These are phyloP conservation scores for Schizopygopsis pylzovi DNA, from an alignment of 2,797 vertebrate species.

Conservation along the genomic window DNA sequence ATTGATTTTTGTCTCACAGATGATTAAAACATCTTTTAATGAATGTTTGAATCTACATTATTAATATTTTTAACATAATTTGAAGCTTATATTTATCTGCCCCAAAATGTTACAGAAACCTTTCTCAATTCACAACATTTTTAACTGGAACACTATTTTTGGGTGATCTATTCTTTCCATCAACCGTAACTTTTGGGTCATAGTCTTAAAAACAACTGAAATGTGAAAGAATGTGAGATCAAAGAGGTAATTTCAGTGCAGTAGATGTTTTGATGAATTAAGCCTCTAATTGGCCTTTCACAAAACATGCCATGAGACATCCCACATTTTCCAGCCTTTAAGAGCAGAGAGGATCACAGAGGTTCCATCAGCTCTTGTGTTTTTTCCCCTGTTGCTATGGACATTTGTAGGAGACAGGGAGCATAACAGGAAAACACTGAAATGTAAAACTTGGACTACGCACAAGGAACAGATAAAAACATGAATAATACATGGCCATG, in stretches of 20 bases:
- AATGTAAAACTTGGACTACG: conserved; percentile 53
- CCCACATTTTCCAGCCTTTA: conserved; percentile 54
- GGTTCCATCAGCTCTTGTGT: conserved; percentile 47
- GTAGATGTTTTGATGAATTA: conserved; percentile 49
- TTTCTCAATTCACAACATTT: not conserved
- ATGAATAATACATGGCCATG: conserved; percentile 9
- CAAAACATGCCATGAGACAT: conserved; percentile 42
- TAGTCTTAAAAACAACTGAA: conserved; percentile 26
- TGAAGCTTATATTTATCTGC: not conserved
- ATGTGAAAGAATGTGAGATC: conserved; percentile 39
- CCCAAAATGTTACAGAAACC: not conserved
- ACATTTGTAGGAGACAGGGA: conserved; percentile 50
- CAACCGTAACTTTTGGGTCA: not conserved
- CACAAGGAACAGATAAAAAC: conserved; percentile 47
- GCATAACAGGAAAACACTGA: conserved; percentile 61
- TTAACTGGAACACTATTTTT: not conserved
- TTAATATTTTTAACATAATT: not conserved
- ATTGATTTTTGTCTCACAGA: not conserved
- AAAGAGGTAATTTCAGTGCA: conserved; percentile 42
- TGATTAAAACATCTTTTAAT: not conserved
- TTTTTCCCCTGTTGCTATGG: conserved; percentile 55
- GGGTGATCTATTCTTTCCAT: not conserved
- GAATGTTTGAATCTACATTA: not conserved
- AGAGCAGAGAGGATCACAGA: conserved; percentile 47
- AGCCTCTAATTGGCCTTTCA: conserved; percentile 37